A percentile compares a stretch with the other conserved stretches of the same genome.
phyloP scores from a whole-genome alignment of 2,888 invertebrate genomes.

The Prosapia bicincta region DNA sequence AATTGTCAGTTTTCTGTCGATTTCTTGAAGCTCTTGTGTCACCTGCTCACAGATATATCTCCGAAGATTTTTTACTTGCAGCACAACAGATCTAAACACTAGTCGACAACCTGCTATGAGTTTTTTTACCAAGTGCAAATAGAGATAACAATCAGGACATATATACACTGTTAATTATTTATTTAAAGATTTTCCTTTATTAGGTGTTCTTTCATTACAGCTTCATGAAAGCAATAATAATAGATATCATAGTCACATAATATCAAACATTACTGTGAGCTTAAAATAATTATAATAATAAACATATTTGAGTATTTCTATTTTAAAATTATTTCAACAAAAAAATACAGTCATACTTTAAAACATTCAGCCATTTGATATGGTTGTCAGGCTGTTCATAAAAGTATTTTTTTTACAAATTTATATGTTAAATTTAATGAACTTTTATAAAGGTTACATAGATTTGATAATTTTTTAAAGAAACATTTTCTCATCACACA shows the following conservation, averaged over 20 bases:
- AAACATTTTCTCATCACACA: conserved; percentile 25
- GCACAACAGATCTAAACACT: no score
- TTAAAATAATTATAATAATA: conserved; percentile 30
- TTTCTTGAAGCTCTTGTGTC: no score
- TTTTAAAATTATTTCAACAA: conserved; percentile 28
- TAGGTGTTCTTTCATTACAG: conserved; percentile 30
- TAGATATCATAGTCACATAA: conserved; percentile 35
- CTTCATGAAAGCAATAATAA: conserved; percentile 34
- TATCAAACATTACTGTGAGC: conserved; percentile 35
- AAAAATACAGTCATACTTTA: conserved; percentile 24
- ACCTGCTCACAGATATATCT: no score
- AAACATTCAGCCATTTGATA: conserved; percentile 24
- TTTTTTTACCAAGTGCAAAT: no score
- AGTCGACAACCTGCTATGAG: no score
- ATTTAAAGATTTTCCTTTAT: conserved; percentile 29
- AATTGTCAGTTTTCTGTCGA: no score
- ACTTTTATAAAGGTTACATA: neutral
- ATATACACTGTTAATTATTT: no score
- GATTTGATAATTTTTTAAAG: neutral
- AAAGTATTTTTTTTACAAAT: conserved; percentile 5
- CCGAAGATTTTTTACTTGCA: no score
- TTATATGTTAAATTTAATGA: neutral
- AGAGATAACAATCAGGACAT: no score
- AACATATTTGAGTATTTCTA: conserved; percentile 33
- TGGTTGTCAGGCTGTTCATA: conserved; percentile 6